Conservation (phyloP, 1,140 invertebrate genomes). For the Macrobrachium rosenbergii region DNA sequence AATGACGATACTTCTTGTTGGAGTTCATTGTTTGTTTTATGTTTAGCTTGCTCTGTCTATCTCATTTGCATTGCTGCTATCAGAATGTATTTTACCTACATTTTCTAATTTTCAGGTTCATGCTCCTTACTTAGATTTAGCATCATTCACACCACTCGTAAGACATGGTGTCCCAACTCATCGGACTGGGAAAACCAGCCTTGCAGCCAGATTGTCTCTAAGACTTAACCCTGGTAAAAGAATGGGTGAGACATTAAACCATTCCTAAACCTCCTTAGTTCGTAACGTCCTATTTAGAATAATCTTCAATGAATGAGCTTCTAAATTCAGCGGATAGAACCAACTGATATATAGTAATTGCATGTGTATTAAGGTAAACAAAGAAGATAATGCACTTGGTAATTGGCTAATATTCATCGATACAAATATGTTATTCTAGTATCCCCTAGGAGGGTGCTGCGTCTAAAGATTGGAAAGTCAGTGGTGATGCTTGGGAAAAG, state of each 20-base stretch:
- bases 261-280: not conserved
- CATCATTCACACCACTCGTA: conserved; percentile 81
- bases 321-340: too few relatives aligned
- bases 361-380: too few relatives aligned
- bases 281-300: not conserved
- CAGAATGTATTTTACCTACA: not conserved
- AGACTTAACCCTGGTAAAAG: conserved; percentile 54
- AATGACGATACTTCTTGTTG: too few relatives aligned
- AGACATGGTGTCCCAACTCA: conserved; percentile 54
- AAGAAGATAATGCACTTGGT: too few relatives aligned
- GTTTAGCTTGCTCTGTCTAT: not conserved
- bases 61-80: not conserved
- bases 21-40: too few relatives aligned
- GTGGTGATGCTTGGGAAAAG: too few relatives aligned
- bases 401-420: too few relatives aligned
- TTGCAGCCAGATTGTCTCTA: conserved; percentile 60
- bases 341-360: too few relatives aligned
- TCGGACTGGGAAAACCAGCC: conserved; percentile 45
- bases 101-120: conserved; percentile 77
- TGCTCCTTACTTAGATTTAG: conserved; percentile 83
- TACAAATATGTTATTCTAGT: too few relatives aligned
- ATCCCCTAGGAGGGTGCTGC: too few relatives aligned
- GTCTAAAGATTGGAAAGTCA: too few relatives aligned
- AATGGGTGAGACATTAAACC: conserved; percentile 44
- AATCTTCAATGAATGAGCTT: too few relatives aligned